Conservation (phyloP, 2,888 invertebrate genomes). For the Lasius fuliginosus region DNA sequence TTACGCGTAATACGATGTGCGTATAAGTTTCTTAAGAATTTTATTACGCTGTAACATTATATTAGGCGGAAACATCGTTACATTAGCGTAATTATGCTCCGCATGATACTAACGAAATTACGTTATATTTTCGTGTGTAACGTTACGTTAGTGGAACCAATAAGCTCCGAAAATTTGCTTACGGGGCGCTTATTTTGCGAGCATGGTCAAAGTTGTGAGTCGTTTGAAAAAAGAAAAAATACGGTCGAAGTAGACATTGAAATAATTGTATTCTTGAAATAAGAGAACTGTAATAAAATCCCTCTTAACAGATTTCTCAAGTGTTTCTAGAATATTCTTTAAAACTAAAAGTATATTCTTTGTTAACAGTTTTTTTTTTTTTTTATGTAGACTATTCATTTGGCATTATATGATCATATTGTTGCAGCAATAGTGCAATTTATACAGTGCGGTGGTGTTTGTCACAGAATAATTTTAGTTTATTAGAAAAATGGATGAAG, state of each 20-base stretch:
- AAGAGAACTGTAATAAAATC: no score
- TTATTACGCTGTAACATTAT: conserved; percentile 42
- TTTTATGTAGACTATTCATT: no score
- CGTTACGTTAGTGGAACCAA: conserved; percentile 40
- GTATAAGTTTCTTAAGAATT: conserved; percentile 50
- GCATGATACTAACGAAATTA: conserved; percentile 44
- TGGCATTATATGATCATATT: no score
- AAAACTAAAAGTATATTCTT: no score
- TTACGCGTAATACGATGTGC: conserved; percentile 44
- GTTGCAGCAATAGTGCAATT: no score
- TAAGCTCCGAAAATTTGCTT: conserved; percentile 44
- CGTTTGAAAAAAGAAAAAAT: conserved; percentile 11
- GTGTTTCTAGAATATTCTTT: no score
- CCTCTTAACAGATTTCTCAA: no score
- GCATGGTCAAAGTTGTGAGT: neutral
- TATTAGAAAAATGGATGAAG: no score
- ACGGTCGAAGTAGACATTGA: neutral
- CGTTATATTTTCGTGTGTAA: conserved; percentile 39
- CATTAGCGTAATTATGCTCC: conserved; percentile 41
- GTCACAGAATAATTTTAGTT: no score
- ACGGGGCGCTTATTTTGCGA: neutral
- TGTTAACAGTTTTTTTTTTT: no score
- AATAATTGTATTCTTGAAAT: no score
- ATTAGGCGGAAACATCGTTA: conserved; percentile 31
- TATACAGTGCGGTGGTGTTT: no score